Evolutionary conservation across 2,113 vertebrate species (phyloP).

Genomic region (Dunckerocampus dactyliophorus): DNA sequence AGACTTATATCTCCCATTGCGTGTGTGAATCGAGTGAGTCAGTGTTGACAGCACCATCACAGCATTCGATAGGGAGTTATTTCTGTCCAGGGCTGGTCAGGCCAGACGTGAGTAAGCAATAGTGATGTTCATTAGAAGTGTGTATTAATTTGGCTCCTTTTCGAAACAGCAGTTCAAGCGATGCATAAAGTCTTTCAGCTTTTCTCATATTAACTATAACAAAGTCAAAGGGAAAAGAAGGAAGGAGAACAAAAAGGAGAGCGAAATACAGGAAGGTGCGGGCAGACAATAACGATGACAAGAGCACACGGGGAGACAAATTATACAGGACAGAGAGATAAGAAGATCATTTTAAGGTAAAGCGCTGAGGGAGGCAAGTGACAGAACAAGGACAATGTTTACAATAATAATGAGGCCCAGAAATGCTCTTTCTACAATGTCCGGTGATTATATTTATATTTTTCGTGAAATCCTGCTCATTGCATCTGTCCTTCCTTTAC

Average conservation of each 20-base stretch:
- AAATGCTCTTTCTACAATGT: background rate
- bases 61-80: background rate
- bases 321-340: background rate
- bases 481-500: no score
- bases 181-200: conserved; percentile 9
- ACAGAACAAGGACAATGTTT: background rate
- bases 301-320: background rate
- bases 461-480: no score
- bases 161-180: conserved; percentile 19
- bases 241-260: no score
- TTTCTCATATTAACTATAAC: conserved; percentile 1
- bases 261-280: no score
- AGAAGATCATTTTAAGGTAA: background rate
- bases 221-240: conserved; percentile 2
- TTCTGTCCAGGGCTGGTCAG: conserved; percentile 8
- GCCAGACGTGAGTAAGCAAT: background rate
- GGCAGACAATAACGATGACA: no score
- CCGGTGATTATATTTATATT: no score
- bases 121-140: no score
- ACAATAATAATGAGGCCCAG: background rate
- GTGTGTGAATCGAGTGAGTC: conserved; percentile 36
- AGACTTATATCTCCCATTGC: conserved; percentile 44
- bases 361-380: background rate
- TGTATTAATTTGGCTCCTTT: background rate
- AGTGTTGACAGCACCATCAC: conserved; percentile 29